Evolutionary conservation across 1,140 invertebrate genomes (phyloP), one percentile per base, ranked within the genome.

Genomic region (Bombus affinis): DNA sequence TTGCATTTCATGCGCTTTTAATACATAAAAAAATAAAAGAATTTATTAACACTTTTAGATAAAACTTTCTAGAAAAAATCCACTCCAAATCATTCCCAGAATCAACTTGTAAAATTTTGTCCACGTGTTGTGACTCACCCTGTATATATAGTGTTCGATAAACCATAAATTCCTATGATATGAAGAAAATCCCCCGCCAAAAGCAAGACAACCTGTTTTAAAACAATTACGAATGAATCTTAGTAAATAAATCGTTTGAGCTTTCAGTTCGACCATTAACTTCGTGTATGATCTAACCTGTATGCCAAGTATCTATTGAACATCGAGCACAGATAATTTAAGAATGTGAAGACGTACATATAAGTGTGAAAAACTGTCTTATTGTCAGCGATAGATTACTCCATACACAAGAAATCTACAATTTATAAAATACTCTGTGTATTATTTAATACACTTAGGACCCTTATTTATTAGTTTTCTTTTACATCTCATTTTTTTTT

Each of bases 371-470:
- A 72, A 39, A 80, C 68, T 62, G 83, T 78, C 83, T 80, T 80
- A 84, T 80, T 80, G 76, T 84, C 83, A 72, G 83, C 83, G 76
- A 84, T 65, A 79, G 57, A 80, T 37, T 62, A 72, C 83, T 68
- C 39, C 76, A 84, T 84, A 84, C 66, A 32, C 76, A 84, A 84
- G 83, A 80, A 84, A 80, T 80, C 83, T 84, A 84, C 42, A 84
- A 70, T 84, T 84, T 84, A 84, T 39, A 80, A 84, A 84, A 80
- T 84, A 84, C 53, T 80, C 82, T n/a, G 25, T 59, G 22, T 75
- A 57, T 37, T n/a, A 13, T n/a, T n/a, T 2, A 10, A 84, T 44
- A 84, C 71, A 84, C 39, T 84, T 84, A 84, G 83, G 83, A 79
- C 83, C 83, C 76, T 84, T 84, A 84, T 84, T 80, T n/a, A 59